phyloP scores from a whole-genome alignment of 2,888 invertebrate genomes.

The Charanyca ferruginea region DNA sequence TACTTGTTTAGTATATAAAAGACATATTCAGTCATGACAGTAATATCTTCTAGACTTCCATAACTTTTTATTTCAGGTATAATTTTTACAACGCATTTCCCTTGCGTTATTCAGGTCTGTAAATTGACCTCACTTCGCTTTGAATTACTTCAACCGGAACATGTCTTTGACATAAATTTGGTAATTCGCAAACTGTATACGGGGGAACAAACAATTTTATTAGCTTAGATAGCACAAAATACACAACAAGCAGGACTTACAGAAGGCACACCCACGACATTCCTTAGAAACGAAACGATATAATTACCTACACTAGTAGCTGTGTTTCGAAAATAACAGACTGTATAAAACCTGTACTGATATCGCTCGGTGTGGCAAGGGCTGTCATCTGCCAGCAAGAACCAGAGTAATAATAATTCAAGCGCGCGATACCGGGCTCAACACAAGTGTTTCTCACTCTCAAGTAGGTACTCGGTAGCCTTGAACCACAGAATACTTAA shows the following conservation, averaged over 20 bases:
- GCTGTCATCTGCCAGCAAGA: no score
- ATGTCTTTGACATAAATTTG: constrained; percentile 57
- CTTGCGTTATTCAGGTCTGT: constrained; percentile 29
- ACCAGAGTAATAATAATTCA: no score
- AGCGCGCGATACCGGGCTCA: no score
- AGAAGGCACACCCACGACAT: constrained; percentile 31
- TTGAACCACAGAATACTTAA: no score
- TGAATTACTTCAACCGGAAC: constrained; percentile 54
- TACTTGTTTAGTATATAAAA: constrained; percentile 27
- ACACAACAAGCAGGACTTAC: background rate
- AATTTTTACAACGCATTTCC: constrained; percentile 40
- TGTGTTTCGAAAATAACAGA: no score
- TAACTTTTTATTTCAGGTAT: constrained; percentile 49
- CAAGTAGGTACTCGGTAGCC: no score
- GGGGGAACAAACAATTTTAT: constrained; percentile 63
- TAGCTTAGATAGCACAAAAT: constrained; percentile 58
- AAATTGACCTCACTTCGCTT: constrained; percentile 49
- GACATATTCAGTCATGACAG: constrained; percentile 5
- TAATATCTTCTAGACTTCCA: constrained; percentile 27
- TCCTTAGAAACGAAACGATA: no score
- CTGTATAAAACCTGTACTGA: no score
- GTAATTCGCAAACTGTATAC: constrained; percentile 55
- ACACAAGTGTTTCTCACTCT: no score
- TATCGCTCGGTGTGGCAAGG: no score
- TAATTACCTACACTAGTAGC: no score